These are phyloP conservation scores for Furcula furcula DNA, from an alignment of 2,888 invertebrate genomes.

Conservation along the genomic window DNA sequence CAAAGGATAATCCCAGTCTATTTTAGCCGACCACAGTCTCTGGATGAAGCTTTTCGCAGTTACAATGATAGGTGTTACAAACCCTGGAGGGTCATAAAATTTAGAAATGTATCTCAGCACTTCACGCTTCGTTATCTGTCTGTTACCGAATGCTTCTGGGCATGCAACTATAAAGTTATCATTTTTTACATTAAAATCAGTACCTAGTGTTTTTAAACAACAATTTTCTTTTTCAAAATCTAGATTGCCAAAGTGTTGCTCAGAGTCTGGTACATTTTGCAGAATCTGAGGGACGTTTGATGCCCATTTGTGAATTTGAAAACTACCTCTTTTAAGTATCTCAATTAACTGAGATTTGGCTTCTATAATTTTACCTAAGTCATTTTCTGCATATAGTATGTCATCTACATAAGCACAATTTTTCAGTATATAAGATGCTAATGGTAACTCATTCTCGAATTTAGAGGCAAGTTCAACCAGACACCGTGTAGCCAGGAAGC, in stretches of 20 bases:
- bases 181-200: slow-evolving; percentile 5
- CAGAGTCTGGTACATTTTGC: slow-evolving; percentile 2
- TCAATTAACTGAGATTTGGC: background rate
- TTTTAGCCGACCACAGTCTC: slow-evolving; percentile 4
- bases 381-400: slow-evolving; percentile 2
- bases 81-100: slow-evolving; percentile 15
- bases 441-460: slow-evolving; percentile 3
- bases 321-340: background rate
- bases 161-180: slow-evolving; percentile 7
- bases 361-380: background rate
- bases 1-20: slow-evolving; percentile 1
- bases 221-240: slow-evolving; percentile 10
- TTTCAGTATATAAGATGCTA: slow-evolving; percentile 6
- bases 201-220: slow-evolving; percentile 10
- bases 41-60: background rate
- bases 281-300: slow-evolving; percentile 7
- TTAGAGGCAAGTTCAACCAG: slow-evolving; percentile 7
- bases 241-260: slow-evolving; percentile 9
- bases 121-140: background rate
- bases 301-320: slow-evolving; percentile 8
- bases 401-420: slow-evolving; percentile 13
- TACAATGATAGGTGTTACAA: slow-evolving; percentile 13
- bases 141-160: slow-evolving; percentile 2
- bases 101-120: slow-evolving; percentile 9
- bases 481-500: slow-evolving; percentile 12